phyloP scores from a whole-genome alignment of 2,113 vertebrate species.

The Neoarius graeffei region DNA sequence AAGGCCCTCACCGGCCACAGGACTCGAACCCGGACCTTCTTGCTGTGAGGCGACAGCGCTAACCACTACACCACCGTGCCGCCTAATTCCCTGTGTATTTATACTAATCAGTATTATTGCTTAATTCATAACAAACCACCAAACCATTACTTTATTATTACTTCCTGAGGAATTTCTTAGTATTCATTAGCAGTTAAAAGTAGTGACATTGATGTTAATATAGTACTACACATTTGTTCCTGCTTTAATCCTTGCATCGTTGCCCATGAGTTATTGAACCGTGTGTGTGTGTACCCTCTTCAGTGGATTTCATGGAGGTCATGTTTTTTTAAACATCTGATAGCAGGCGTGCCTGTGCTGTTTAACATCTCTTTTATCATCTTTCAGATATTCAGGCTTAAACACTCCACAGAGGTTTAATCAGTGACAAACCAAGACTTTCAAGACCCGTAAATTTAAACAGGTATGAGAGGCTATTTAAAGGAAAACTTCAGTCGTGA shows the following conservation, averaged over 20 bases:
- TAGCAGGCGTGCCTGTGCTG: background rate
- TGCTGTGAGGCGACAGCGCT: too few species aligned
- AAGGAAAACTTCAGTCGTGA: background rate
- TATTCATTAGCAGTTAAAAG: background rate
- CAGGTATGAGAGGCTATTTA: background rate
- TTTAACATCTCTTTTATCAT: background rate
- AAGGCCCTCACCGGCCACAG: too few species aligned
- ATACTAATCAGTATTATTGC: too few species aligned
- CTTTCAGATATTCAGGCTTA: background rate
- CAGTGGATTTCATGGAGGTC: background rate
- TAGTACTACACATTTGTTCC: background rate
- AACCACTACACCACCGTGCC: too few species aligned
- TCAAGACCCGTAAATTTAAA: background rate
- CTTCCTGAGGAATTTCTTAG: background rate
- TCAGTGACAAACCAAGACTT: background rate
- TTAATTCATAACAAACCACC: too few species aligned
- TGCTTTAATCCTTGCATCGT: background rate
- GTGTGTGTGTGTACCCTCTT: background rate
- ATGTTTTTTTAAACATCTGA: background rate
- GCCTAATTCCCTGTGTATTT: too few species aligned
- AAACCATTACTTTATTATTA: background rate
- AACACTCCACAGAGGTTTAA: conserved; percentile 13
- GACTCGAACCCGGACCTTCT: too few species aligned
- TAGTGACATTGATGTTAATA: background rate
- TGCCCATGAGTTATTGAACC: background rate